Evolutionary conservation across 2,113 vertebrate genomes (phyloP).

Genomic region (Anguilla rostrata): DNA sequence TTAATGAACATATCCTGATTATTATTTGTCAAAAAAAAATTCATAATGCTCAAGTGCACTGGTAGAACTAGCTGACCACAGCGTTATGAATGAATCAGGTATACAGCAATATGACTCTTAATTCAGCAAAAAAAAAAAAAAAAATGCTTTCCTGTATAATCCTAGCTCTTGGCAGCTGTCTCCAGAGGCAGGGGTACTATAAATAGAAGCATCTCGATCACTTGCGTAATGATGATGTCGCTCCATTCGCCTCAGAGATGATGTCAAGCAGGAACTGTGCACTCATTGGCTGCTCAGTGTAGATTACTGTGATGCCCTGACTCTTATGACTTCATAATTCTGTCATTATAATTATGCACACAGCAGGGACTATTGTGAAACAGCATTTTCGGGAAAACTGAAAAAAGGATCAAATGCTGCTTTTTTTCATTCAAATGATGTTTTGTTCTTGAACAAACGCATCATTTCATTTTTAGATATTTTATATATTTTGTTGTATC

Average conservation of each 20-base stretch:
- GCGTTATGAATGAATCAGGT: background rate
- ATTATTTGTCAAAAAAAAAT: background rate
- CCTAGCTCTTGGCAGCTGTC: constrained; percentile 25
- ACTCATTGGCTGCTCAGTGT: constrained; percentile 23
- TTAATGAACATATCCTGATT: background rate
- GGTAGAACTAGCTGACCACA: background rate
- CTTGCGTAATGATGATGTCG: constrained; percentile 36
- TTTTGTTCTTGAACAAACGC: background rate
- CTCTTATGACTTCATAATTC: constrained; percentile 17
- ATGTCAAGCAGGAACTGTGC: constrained; percentile 26
- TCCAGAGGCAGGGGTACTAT: constrained; percentile 34
- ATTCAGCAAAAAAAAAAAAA: constrained; percentile 22
- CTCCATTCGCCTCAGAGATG: constrained; percentile 34
- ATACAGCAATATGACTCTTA: constrained; percentile 18
- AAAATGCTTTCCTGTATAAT: constrained; percentile 26
- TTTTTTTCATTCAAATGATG: background rate
- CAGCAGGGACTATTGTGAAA: constrained; percentile 32
- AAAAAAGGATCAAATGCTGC: background rate
- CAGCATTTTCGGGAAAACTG: constrained; percentile 4
- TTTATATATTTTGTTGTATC: background rate
- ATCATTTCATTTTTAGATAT: background rate
- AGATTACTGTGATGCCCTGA: constrained; percentile 5
- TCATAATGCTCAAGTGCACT: background rate
- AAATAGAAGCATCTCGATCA: constrained; percentile 46
- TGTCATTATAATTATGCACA: constrained; percentile 14